Percentiles rank a stretch among this genome's conserved stretches.
Evolutionary conservation across 2,113 vertebrate species (phyloP).

Genomic region (Genyomyrus donnyi): DNA sequence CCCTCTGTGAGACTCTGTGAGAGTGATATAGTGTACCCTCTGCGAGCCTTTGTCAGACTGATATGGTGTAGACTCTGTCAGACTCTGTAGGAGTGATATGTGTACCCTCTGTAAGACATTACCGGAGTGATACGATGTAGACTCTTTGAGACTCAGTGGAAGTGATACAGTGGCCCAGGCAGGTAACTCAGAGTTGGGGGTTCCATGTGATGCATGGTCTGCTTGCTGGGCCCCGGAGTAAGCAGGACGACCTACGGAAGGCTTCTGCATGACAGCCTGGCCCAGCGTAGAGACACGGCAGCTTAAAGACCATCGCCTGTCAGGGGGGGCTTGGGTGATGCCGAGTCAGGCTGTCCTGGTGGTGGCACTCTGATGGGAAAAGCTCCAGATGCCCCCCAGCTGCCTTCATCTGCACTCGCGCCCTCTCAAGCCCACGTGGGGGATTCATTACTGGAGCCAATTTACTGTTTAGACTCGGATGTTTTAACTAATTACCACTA

Average conservation of each 20-base stretch:
- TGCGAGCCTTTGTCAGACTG: neutral
- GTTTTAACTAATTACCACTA: slow-evolving; percentile 99
- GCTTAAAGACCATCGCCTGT: neutral
- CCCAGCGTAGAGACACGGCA: too few species aligned
- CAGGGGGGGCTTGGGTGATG: neutral
- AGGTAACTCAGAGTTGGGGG: neutral
- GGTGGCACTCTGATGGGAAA: slow-evolving; percentile 32
- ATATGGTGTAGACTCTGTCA: neutral
- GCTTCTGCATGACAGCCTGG: neutral
- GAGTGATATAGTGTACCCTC: too few species aligned
- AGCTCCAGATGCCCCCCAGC: slow-evolving; percentile 30
- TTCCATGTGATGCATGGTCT: neutral
- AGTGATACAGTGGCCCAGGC: neutral
- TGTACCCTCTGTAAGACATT: neutral
- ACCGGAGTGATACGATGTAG: neutral
- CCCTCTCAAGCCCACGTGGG: slow-evolving; percentile 71
- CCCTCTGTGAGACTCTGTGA: too few species aligned
- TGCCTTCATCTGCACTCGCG: slow-evolving; percentile 27
- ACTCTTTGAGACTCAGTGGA: neutral
- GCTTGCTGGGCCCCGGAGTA: neutral
- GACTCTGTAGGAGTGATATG: too few species aligned
- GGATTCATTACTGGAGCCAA: slow-evolving; percentile 99
- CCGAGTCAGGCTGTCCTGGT: neutral
- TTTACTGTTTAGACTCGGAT: slow-evolving; percentile 99
- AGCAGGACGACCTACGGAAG: neutral